These are phyloP conservation scores for Oeneis ivallda DNA, from an alignment of 2,888 invertebrate genomes.

Conservation along the genomic window DNA sequence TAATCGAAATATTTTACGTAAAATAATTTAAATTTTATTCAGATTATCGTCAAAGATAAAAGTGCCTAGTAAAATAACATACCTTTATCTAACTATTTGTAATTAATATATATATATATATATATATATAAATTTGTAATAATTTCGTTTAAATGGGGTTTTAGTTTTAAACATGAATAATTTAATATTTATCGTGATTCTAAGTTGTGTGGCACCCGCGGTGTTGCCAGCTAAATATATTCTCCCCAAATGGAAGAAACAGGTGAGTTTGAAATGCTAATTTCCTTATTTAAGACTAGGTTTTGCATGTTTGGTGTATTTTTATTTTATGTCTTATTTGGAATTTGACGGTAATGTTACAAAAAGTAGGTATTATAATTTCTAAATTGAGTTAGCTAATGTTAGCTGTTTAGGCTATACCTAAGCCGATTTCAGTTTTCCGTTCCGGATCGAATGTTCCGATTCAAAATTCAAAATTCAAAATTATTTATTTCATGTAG, in stretches of 20 bases:
- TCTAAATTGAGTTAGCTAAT: background rate
- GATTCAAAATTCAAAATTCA: too few species aligned
- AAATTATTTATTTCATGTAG: too few species aligned
- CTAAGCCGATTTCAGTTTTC: too few species aligned
- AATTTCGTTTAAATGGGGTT: conserved; percentile 5
- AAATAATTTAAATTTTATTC: background rate
- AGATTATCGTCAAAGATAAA: too few species aligned
- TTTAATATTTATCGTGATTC: conserved; percentile 47
- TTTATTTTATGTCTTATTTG: conserved; percentile 12
- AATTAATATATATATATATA: too few species aligned
- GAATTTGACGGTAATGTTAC: background rate
- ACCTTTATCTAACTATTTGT: too few species aligned
- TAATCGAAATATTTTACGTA: conserved; percentile 2
- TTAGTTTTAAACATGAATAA: conserved; percentile 48
- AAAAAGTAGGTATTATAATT: background rate
- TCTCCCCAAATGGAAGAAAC: conserved; percentile 91
- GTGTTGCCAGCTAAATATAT: conserved; percentile 77
- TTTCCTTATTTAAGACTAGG: conserved; percentile 17
- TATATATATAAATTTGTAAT: too few species aligned
- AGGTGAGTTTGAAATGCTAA: conserved; percentile 71
- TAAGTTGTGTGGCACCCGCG: conserved; percentile 55
- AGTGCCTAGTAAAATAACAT: background rate
- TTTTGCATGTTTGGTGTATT: conserved; percentile 6
- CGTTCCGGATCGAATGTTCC: too few species aligned
- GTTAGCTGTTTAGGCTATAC: too few species aligned